These are phyloP conservation scores for Xenopus petersii DNA, from an alignment of 2,797 vertebrate species.

Conservation along the genomic window DNA sequence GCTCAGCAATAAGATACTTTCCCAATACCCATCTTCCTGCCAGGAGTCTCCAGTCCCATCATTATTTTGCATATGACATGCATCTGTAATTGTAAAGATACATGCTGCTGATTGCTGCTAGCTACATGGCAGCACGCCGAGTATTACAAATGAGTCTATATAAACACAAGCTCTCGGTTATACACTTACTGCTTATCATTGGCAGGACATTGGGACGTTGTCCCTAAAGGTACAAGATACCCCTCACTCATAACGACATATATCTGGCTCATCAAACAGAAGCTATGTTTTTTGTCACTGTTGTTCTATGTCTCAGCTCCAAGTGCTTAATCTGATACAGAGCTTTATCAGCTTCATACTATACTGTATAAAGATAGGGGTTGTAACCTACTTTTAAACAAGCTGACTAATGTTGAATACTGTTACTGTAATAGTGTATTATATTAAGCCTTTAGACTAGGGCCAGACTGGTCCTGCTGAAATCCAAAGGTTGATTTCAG, in stretches of 20 bases:
- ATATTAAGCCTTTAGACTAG: too few species aligned
- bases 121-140: conserved; percentile 12
- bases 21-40: conserved; percentile 47
- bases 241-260: too few species aligned
- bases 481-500: too few species aligned
- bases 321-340: too few species aligned
- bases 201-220: not conserved
- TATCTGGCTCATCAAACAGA: not conserved
- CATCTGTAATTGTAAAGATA: conserved; percentile 28
- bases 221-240: not conserved
- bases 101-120: conserved; percentile 26
- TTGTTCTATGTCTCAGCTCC: too few species aligned
- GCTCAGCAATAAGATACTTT: conserved; percentile 37
- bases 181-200: not conserved
- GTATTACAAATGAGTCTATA: conserved; percentile 22
- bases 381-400: too few species aligned
- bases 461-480: too few species aligned
- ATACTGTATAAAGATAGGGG: too few species aligned
- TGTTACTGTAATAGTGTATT: too few species aligned
- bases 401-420: too few species aligned
- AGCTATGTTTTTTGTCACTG: not conserved
- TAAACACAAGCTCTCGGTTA: not conserved
- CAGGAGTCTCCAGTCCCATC: conserved; percentile 53
- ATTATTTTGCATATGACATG: conserved; percentile 27
- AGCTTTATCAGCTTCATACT: too few species aligned